Evolutionary conservation across 1,140 invertebrate genomes (phyloP).

Genomic region (Aphis gossypii): DNA sequence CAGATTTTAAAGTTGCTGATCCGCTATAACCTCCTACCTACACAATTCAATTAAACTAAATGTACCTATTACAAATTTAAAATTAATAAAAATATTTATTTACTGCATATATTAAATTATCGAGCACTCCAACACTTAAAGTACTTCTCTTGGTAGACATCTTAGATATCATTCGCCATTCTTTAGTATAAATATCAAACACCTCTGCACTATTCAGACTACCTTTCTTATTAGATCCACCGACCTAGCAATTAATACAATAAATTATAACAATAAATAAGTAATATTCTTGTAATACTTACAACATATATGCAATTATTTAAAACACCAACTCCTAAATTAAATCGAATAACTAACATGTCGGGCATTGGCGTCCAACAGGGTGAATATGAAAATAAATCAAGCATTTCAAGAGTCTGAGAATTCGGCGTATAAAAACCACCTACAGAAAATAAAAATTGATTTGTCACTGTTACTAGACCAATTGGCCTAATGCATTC

Average conservation of each 20-base stretch:
- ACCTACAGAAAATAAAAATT: conserved; percentile 70
- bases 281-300: conserved; percentile 61
- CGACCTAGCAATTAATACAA: conserved; percentile 66
- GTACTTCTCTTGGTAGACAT: conserved; percentile 92
- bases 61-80: not conserved
- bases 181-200: conserved; percentile 81
- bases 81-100: conserved; percentile 62
- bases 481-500: too few species aligned
- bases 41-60: conserved; percentile 40
- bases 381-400: conserved; percentile 67
- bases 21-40: conserved; percentile 93
- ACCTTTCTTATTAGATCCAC: conserved; percentile 92
- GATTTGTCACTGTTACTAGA: too few species aligned
- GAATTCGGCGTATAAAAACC: conserved; percentile 95
- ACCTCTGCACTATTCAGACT: conserved; percentile 90
- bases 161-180: conserved; percentile 82
- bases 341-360: conserved; percentile 91
- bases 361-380: conserved; percentile 81
- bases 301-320: conserved; percentile 89
- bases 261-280: not conserved
- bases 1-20: conserved; percentile 82
- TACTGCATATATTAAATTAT: conserved; percentile 78
- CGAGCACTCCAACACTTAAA: conserved; percentile 87
- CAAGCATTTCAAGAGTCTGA: conserved; percentile 80
- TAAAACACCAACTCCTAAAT: conserved; percentile 90